These are phyloP conservation scores for Falco naumanni DNA, from an alignment of 2,797 vertebrate species.

Conservation along the genomic window DNA sequence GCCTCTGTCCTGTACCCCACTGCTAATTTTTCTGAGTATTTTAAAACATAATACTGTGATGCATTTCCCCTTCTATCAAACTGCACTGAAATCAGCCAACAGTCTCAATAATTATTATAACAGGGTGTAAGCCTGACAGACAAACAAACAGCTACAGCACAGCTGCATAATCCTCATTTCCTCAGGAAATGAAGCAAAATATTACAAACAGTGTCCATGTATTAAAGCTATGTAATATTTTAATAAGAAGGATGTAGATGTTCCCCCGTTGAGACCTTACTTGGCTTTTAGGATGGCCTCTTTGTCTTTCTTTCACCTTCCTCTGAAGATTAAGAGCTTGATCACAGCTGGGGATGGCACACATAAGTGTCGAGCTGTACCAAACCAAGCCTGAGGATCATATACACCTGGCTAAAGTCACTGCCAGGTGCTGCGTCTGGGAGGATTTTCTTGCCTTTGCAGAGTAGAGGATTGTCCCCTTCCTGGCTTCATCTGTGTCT, in stretches of 20 bases:
- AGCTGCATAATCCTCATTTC: conserved; percentile 61
- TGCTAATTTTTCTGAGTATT: not conserved
- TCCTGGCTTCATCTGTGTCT: not conserved
- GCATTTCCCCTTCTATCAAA: not conserved
- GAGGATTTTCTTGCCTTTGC: not conserved
- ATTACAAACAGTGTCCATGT: conserved; percentile 24
- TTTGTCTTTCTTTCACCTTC: conserved; percentile 23
- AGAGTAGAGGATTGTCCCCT: not conserved
- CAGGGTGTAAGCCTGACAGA: not conserved
- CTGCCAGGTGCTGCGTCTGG: not conserved
- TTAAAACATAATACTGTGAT: not conserved
- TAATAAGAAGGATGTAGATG: conserved; percentile 17
- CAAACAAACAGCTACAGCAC: conserved; percentile 50
- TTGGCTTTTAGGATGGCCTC: conserved; percentile 17
- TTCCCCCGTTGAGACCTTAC: not conserved
- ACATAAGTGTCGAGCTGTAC: not conserved
- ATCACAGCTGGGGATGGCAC: conserved; percentile 33
- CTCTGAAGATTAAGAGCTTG: conserved; percentile 37
- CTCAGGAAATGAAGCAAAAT: conserved; percentile 64
- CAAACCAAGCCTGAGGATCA: not conserved
- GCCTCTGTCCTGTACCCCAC: not conserved
- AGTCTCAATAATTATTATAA: not conserved
- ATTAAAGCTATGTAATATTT: conserved; percentile 31
- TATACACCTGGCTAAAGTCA: not conserved
- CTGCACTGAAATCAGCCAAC: not conserved